Evolutionary conservation across 2,888 invertebrate species (phyloP), one percentile per base, ranked within the genome.

Genomic region (Endomychus coccineus): DNA sequence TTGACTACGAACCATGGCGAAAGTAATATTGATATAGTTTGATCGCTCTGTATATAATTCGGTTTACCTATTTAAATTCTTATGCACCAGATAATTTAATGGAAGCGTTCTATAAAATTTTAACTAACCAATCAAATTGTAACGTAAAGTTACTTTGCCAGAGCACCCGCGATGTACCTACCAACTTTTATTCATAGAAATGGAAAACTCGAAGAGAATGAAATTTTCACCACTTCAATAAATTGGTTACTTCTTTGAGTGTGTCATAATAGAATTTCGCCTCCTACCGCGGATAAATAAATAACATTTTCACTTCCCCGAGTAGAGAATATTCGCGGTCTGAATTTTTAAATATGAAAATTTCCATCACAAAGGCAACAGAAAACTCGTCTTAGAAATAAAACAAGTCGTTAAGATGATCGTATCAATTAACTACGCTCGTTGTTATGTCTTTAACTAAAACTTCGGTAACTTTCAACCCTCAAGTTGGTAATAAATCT

Each of bases 181-280:
- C n/a, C n/a, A n/a, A n/a, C n/a, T n/a, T 27, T 28, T 32, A 32
- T 29, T 30, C 31, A 31, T 32, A 44, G 40, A 59, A 59, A 59
- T 61, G 58, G 57, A 59, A 60, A 60, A 53, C 55, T 59, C 57
- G 55, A 58, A 60, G 56, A 47, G 56, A 60, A 59, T 60, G 58
- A 56, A 58, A 55, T 56, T n/a, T 54, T 50, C 53, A 55, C 59
- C 59, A 59, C 62, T 60, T 58, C 57, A 54, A 55, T 53, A 60
- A 61, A 62, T 62, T 59, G 59, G 55, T 56, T 56, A 46, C 52
- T 55, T 54, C 50, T 52, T 53, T 54, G 48, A 52, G 52, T 48
- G 43, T 42, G 51, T 55, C 54, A 58, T 55, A 55, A 50, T 34
- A 34, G 16, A 29, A 23, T 27, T 28, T 16, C 49, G 52, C 55